Evolutionary conservation across 2,888 invertebrate genomes (phyloP).

Genomic region (Schrankia costaestrigalis): DNA sequence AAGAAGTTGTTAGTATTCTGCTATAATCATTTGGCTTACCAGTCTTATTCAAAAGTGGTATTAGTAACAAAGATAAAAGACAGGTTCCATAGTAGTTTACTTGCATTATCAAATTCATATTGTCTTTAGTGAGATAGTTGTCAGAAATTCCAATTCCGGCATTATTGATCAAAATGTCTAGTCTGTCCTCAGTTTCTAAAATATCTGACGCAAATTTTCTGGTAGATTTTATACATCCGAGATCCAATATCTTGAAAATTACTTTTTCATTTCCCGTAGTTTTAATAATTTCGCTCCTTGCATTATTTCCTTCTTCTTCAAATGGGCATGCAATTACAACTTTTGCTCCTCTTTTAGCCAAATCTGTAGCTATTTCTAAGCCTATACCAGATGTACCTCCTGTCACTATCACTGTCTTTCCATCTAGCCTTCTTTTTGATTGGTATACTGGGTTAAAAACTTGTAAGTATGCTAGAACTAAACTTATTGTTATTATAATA

Average conservation of each 20-base stretch:
- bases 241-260: neutral
- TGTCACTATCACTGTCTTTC: conserved; percentile 86
- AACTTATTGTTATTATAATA: no score
- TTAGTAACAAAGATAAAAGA: conserved; percentile 40
- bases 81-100: conserved; percentile 82
- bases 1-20: conserved; percentile 3
- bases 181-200: conserved; percentile 6
- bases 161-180: conserved; percentile 74
- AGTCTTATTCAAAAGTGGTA: neutral
- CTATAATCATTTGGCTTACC: neutral
- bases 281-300: neutral
- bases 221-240: neutral
- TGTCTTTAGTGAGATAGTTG: conserved; percentile 76
- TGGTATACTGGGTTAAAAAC: conserved; percentile 17
- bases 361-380: conserved; percentile 84
- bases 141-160: conserved; percentile 68
- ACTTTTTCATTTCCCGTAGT: neutral
- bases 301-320: neutral
- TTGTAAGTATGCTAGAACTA: no score
- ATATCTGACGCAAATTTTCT: conserved; percentile 3
- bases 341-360: conserved; percentile 86
- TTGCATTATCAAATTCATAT: conserved; percentile 81
- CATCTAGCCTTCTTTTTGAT: conserved; percentile 42
- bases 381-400: conserved; percentile 92
- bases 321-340: conserved; percentile 84